Evolutionary conservation across 2,113 vertebrate genomes (phyloP).

Genomic region (Malurus cyaneus): DNA sequence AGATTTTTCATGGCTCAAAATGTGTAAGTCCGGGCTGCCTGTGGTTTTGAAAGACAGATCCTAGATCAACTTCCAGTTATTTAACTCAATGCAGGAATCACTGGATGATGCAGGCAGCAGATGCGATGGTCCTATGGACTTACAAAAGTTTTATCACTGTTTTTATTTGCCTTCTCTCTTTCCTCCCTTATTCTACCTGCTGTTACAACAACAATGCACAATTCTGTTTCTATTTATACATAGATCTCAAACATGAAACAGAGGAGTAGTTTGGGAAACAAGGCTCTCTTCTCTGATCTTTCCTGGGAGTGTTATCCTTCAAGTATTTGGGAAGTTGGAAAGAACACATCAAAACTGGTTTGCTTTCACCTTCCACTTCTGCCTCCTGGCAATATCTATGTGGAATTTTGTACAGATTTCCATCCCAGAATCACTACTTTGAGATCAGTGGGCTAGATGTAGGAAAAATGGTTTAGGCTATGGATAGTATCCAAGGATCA

Average conservation of each 20-base stretch:
- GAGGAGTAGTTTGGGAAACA: not conserved
- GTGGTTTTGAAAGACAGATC: not conserved
- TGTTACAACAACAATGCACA: not conserved
- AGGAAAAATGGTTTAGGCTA: not conserved
- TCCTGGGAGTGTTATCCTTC: not conserved
- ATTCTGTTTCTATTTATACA: not conserved
- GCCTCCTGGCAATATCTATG: not conserved
- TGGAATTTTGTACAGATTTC: not conserved
- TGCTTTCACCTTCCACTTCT: not conserved
- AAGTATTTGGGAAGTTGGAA: not conserved
- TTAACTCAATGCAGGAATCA: not conserved
- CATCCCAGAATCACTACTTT: not conserved
- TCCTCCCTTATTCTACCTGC: not conserved
- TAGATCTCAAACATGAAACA: not conserved
- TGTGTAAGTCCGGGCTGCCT: not conserved
- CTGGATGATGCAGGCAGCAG: not conserved
- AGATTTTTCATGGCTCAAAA: not conserved
- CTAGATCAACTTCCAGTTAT: not conserved
- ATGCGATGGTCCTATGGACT: not conserved
- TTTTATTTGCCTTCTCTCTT: not conserved
- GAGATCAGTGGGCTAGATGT: not conserved
- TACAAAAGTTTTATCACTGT: not conserved
- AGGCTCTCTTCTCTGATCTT: not conserved
- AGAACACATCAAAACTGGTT: not conserved
- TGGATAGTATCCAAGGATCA: not conserved